These are phyloP conservation scores for Drosophila neonasuta DNA, from an alignment of 2,888 invertebrate genomes.

Conservation along the genomic window DNA sequence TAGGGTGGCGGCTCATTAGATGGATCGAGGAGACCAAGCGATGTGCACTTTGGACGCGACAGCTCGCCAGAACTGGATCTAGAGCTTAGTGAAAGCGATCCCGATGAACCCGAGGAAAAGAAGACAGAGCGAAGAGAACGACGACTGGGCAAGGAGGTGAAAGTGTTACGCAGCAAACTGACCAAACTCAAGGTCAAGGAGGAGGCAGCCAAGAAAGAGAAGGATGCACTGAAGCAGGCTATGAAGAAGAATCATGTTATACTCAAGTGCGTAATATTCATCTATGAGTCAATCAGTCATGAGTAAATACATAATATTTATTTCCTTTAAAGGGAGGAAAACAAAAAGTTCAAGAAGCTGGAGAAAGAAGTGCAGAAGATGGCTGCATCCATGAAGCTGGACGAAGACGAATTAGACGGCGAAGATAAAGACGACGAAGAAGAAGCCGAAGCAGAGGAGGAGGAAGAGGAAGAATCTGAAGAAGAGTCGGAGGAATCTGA, in stretches of 20 bases:
- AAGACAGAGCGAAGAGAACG: constrained; percentile 87
- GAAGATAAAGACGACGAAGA: constrained; percentile 86
- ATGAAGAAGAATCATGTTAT: constrained; percentile 91
- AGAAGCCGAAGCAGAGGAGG: constrained; percentile 82
- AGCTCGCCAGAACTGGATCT: constrained; percentile 85
- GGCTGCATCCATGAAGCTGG: constrained; percentile 93
- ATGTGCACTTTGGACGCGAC: constrained; percentile 82
- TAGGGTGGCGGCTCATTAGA: constrained; percentile 77
- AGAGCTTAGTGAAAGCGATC: constrained; percentile 86
- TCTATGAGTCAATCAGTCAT: neutral
- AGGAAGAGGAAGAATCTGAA: constrained; percentile 76
- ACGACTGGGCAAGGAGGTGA: constrained; percentile 83
- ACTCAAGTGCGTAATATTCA: constrained; percentile 84
- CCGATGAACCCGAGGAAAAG: constrained; percentile 86
- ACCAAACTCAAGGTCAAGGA: constrained; percentile 86
- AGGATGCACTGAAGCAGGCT: constrained; percentile 89
- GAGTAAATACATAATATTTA: neutral
- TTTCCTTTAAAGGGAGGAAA: constrained; percentile 85
- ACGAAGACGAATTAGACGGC: constrained; percentile 87
- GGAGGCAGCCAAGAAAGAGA: constrained; percentile 89
- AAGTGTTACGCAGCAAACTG: constrained; percentile 82
- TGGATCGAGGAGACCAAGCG: constrained; percentile 81
- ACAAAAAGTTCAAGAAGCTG: constrained; percentile 90
- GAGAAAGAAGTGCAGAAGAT: constrained; percentile 95
- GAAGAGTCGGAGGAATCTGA: constrained; percentile 86